Evolutionary conservation across 2,797 vertebrate species (phyloP), one percentile per base, ranked within the genome.

Genomic region (Phyllotis vaccarum): DNA sequence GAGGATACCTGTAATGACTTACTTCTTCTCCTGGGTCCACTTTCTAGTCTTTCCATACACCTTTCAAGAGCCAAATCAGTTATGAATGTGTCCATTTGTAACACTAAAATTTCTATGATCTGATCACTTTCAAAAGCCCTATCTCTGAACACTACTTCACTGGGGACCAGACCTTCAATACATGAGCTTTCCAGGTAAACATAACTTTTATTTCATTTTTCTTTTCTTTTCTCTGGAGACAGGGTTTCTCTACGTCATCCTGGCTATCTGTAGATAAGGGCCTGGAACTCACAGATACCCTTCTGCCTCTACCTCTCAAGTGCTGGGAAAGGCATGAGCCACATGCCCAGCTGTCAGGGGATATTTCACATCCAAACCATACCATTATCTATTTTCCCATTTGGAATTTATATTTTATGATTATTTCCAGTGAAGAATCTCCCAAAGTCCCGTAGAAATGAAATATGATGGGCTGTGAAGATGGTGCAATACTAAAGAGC

Each of bases 331-430:
- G 64, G 64, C 31, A 66, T 66, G 31, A 34, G 31, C 13, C 12
- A 34, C 64, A 66, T 34, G 14, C 13, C 46, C 16, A 78, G 75
- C 34, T 79, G 54, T 21, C 52, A 75, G 40, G 78, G 34, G 11
- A 58, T 22, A 62, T 46, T 85, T 49, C 82, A 66, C 49, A 85
- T 66, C 43, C 19, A 85, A 85, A 34, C 10, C 43, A 34, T 66
- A 66, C 2, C 29, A 22, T 66, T 85, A 64, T 37, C 62, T 90
- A 31, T 93, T 37, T 49, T 68, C 13, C 49, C 58, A 31, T 78
- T 31, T 56, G 52, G n/a, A 96, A 91, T 4, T 0, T 62, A 82
- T 68, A 89, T 90, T 93, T 43, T 37, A 68, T 68, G 62, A 91
- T n/a, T 83, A 5, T 74, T 93, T 54, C 49, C 49, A 85, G 40